Evolutionary conservation across 92 coral and sea anemone species (phyloP).

Genomic region (Paramuricea clavata): DNA sequence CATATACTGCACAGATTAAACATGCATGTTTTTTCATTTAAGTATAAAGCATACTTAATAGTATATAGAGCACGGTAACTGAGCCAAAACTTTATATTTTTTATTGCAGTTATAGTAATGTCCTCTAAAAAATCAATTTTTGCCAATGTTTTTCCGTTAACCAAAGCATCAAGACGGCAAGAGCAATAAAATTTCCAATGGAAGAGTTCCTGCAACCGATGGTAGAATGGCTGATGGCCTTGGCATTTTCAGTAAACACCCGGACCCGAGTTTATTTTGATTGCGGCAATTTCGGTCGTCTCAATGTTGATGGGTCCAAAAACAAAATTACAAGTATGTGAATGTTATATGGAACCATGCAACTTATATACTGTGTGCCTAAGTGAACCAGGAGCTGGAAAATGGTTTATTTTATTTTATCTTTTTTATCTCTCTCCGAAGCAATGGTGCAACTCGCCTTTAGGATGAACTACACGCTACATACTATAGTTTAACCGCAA

Average conservation of each 20-base stretch:
- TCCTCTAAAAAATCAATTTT: not conserved
- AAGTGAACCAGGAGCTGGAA: slow-evolving; percentile 35
- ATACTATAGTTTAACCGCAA: too few species aligned
- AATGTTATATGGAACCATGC: slow-evolving; percentile 16
- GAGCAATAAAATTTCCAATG: not conserved
- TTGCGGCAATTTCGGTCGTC: slow-evolving; percentile 10
- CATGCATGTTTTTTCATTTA: too few species aligned
- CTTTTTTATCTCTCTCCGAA: too few species aligned
- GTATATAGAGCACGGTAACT: too few species aligned
- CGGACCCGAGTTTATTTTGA: slow-evolving; percentile 4
- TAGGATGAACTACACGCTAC: too few species aligned
- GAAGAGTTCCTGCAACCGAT: not conserved
- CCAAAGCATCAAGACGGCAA: not conserved
- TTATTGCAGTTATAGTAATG: too few species aligned
- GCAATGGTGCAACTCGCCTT: too few species aligned
- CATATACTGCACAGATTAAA: too few species aligned
- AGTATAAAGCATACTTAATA: too few species aligned
- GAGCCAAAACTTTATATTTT: too few species aligned
- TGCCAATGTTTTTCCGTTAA: not conserved
- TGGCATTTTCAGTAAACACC: not conserved
- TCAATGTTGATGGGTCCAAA: slow-evolving; percentile 33
- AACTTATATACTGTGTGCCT: slow-evolving; percentile 29
- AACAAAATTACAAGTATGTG: not conserved
- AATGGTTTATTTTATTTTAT: too few species aligned
- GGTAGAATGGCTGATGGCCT: not conserved